phyloP scores from a whole-genome alignment of 2,113 vertebrate species.

The Ammodytes marinus region DNA sequence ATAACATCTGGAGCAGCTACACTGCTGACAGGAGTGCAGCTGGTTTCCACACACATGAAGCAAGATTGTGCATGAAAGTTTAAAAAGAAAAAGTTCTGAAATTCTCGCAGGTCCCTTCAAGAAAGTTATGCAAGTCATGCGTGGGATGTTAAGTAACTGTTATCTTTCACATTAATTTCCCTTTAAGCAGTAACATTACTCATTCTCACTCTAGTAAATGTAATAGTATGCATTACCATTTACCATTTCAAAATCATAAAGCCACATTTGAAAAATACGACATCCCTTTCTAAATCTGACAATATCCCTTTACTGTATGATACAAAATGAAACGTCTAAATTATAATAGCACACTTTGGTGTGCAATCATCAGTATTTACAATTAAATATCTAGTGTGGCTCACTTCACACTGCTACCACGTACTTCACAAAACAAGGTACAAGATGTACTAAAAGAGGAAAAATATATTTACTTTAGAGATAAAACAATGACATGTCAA shows the following conservation, averaged over 20 bases:
- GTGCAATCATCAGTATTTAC: neutral
- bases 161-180: neutral
- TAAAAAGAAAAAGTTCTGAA: slow-evolving; percentile 15
- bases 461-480: neutral
- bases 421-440: neutral
- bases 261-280: neutral
- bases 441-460: neutral
- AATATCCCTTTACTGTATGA: neutral
- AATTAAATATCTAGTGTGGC: neutral
- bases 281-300: neutral
- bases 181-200: neutral
- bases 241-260: neutral
- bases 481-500: neutral
- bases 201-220: neutral
- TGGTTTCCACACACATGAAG: slow-evolving; percentile 6
- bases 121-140: neutral
- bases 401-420: no score
- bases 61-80: slow-evolving; percentile 11
- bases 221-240: neutral
- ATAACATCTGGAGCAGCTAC: slow-evolving; percentile 39
- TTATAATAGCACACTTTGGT: neutral
- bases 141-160: neutral
- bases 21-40: slow-evolving; percentile 34
- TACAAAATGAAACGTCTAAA: neutral
- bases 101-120: neutral